A percentile compares a stretch with the other conserved stretches of the same genome.
Conservation (phyloP, 2,888 invertebrate genomes). For the Hirtodrosophila trivittata region DNA sequence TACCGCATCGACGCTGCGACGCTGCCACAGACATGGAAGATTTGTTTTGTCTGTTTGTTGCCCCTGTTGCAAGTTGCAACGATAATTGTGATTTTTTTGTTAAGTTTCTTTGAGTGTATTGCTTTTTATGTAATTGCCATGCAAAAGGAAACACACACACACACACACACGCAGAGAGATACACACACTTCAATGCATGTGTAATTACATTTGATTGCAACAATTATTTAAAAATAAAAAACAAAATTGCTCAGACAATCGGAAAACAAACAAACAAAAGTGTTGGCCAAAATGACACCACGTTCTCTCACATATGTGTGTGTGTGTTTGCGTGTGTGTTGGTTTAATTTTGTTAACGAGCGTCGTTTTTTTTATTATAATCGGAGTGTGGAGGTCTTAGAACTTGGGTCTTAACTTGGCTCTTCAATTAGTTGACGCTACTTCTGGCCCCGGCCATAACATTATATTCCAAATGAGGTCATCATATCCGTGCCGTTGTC, state of each 20-base stretch:
- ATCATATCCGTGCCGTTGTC: conserved; percentile 65
- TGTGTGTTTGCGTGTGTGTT: conserved; percentile 9
- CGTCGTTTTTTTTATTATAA: conserved; percentile 25
- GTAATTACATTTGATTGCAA: conserved; percentile 75
- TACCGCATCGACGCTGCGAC: conserved; percentile 62
- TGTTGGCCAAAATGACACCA: conserved; percentile 43
- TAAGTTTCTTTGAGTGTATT: conserved; percentile 28
- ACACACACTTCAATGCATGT: conserved; percentile 62
- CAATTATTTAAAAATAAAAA: conserved; percentile 68
- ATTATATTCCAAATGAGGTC: conserved; percentile 63
- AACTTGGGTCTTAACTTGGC: conserved; percentile 36
- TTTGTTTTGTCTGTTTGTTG: conserved; percentile 22
- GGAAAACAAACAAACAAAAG: conserved; percentile 33
- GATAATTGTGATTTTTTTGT: conserved; percentile 67
- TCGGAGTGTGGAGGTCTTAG: conserved; percentile 24
- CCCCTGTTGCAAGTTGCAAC: conserved; percentile 69
- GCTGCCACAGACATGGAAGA: conserved; percentile 45
- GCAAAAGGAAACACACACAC: conserved; percentile 53
- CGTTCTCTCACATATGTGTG: not conserved
- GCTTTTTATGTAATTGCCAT: conserved; percentile 67
- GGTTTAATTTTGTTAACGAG: conserved; percentile 45
- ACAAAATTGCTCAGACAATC: conserved; percentile 27
- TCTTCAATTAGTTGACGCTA: conserved; percentile 36
- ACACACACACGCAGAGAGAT: conserved; percentile 36
- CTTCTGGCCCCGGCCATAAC: conserved; percentile 29